These are phyloP conservation scores for Picus viridis DNA, from an alignment of 2,797 vertebrate species.

Conservation along the genomic window DNA sequence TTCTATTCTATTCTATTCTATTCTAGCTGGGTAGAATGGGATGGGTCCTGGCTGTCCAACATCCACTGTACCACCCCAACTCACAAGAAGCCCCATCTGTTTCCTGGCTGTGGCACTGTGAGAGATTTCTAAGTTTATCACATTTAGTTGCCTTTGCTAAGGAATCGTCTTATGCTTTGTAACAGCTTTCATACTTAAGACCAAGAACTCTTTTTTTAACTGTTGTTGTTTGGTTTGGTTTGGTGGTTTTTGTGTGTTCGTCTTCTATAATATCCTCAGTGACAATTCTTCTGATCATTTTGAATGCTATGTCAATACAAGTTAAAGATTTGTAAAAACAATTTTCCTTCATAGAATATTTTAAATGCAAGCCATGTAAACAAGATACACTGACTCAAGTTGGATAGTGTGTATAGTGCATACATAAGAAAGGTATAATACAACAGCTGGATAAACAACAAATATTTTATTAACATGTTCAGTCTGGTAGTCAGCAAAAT, in stretches of 20 bases:
- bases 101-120: neutral
- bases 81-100: fast-evolving
- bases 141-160: neutral
- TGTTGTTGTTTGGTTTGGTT: too few relatives aligned
- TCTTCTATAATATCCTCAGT: neutral
- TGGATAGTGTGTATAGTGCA: neutral
- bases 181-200: neutral
- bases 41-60: neutral
- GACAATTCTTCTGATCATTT: neutral
- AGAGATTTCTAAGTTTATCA: neutral
- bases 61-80: neutral
- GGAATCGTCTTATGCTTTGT: neutral
- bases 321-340: neutral
- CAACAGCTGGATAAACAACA: neutral
- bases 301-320: neutral
- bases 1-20: too few relatives aligned
- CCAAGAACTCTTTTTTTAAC: neutral
- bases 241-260: neutral
- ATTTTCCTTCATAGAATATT: neutral
- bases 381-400: neutral
- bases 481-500: neutral
- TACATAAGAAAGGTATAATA: neutral
- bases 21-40: fast-evolving
- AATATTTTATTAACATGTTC: neutral
- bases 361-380: neutral